Percentiles rank a stretch among this genome's conserved stretches.
These are phyloP conservation scores for Ylistrum balloti DNA, from an alignment of 1,140 invertebrate species.

Conservation along the genomic window DNA sequence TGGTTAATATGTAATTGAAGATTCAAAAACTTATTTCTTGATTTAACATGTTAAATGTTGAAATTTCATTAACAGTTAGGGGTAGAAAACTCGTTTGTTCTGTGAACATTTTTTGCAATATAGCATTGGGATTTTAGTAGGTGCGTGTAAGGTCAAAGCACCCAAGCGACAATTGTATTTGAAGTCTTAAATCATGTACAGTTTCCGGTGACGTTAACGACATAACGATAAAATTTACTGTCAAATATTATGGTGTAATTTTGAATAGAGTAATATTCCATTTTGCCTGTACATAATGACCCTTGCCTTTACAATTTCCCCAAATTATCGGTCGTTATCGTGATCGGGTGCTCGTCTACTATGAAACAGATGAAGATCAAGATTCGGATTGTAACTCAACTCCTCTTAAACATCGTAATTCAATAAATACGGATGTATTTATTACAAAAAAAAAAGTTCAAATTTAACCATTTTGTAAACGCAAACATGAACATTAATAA, in stretches of 20 bases:
- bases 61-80: too few relatives aligned
- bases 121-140: background rate
- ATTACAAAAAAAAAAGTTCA: too few relatives aligned
- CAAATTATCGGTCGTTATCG: background rate
- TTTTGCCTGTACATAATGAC: background rate
- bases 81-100: background rate
- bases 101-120: background rate
- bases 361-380: background rate
- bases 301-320: background rate
- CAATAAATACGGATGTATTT: background rate
- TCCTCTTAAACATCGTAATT: background rate
- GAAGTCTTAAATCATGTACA: background rate
- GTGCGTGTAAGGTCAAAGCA: background rate
- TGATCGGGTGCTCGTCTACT: background rate
- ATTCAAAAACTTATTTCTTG: too few relatives aligned
- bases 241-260: constrained; percentile 40
- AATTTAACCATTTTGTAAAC: background rate
- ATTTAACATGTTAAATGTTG: too few relatives aligned
- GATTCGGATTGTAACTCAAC: background rate
- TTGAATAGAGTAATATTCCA: background rate
- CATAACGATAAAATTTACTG: background rate
- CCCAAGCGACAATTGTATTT: background rate
- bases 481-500: background rate
- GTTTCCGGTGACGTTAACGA: constrained; percentile 24
- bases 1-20: too few relatives aligned